A percentile compares a stretch with the other conserved stretches of the same genome.
Conservation (phyloP, 2,888 invertebrate genomes). For the Drosophila fulvimacula region DNA sequence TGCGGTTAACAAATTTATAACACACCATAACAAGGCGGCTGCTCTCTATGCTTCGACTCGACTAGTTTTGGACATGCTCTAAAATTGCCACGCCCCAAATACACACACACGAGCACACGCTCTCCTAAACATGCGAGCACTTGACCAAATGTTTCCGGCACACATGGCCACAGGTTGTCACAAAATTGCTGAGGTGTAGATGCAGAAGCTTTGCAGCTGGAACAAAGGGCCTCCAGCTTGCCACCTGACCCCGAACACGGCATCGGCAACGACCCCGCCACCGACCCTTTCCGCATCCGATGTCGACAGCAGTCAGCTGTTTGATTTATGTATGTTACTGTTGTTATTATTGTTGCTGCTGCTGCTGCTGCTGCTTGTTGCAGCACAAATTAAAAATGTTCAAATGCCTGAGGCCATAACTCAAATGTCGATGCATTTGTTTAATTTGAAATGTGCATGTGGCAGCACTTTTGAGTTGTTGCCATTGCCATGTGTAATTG, state of each 20-base stretch:
- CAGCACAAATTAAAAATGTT: conserved; percentile 72
- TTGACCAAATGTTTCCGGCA: conserved; percentile 71
- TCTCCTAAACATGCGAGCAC: conserved; percentile 31
- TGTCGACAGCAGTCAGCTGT: conserved; percentile 75
- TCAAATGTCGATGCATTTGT: conserved; percentile 77
- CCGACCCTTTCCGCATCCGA: conserved; percentile 39
- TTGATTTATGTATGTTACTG: conserved; percentile 65
- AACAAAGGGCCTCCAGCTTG: conserved; percentile 41
- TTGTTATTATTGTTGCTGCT: conserved; percentile 12
- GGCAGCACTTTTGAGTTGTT: conserved; percentile 59
- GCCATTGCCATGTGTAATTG: conserved; percentile 38
- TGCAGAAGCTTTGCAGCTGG: conserved; percentile 42
- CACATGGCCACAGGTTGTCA: conserved; percentile 75
- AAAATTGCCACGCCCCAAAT: conserved; percentile 57
- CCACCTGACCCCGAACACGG: conserved; percentile 44
- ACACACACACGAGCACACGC: conserved; percentile 16
- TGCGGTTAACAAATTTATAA: conserved; percentile 75
- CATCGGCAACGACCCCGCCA: conserved; percentile 5
- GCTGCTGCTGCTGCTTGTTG: conserved; percentile 23
- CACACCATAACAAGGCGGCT: conserved; percentile 49
- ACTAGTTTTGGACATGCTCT: conserved; percentile 54
- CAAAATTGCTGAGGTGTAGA: conserved; percentile 59
- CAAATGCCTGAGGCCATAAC: conserved; percentile 69
- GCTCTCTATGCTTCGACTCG: conserved; percentile 19
- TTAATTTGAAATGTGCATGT: conserved; percentile 69